Evolutionary conservation across 2,797 vertebrate genomes (phyloP).

Genomic region (Gallirallus australis): DNA sequence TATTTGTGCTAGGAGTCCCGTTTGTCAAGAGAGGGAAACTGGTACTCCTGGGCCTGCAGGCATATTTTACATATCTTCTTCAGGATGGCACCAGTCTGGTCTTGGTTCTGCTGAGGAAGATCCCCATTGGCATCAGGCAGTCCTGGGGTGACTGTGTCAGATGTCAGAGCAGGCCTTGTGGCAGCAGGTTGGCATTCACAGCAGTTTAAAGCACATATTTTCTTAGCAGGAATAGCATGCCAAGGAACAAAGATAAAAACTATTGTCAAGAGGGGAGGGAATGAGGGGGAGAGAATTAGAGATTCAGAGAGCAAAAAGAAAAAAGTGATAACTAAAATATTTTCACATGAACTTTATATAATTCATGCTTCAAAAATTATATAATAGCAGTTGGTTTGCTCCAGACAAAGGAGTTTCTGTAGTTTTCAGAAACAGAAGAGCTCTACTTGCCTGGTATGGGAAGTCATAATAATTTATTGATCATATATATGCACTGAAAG

Average conservation of each 20-base stretch:
- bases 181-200: slow-evolving; percentile 4
- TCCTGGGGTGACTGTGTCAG: neutral
- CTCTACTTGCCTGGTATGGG: neutral
- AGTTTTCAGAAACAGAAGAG: slow-evolving; percentile 6
- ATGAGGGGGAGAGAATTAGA: slow-evolving; percentile 7
- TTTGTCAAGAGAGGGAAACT: neutral
- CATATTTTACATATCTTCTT: neutral
- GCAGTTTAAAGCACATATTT: neutral
- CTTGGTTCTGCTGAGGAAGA: neutral
- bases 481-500: neutral
- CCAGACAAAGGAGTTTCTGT: neutral
- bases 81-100: neutral
- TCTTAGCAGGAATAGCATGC: neutral
- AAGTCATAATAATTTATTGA: neutral
- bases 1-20: neutral
- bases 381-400: neutral
- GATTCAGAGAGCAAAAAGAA: neutral
- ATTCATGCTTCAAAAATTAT: neutral
- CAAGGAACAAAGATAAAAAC: neutral
- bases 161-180: neutral
- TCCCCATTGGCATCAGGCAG: neutral
- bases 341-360: neutral
- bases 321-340: slow-evolving; percentile 29
- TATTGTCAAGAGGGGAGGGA: neutral
- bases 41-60: neutral